These are phyloP conservation scores for Muricea muricata DNA, from an alignment of 92 coral and sea anemone species.

Conservation along the genomic window DNA sequence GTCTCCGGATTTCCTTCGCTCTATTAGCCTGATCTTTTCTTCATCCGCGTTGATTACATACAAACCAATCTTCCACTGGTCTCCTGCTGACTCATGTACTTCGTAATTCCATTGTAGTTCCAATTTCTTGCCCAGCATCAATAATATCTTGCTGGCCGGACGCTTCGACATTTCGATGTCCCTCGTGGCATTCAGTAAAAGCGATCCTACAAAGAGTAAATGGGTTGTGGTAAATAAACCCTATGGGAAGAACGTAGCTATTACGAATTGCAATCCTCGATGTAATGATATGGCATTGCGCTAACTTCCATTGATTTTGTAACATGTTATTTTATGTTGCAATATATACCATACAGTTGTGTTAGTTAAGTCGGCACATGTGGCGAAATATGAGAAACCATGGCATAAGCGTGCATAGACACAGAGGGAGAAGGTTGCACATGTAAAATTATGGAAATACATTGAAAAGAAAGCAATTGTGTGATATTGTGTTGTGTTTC, in stretches of 20 bases:
- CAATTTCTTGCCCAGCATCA: conserved; percentile 7
- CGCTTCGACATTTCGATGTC: conserved; percentile 12
- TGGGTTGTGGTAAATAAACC: not conserved
- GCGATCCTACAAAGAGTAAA: conserved; percentile 8
- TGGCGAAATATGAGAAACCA: no score
- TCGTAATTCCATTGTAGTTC: conserved; percentile 28
- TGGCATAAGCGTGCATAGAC: no score
- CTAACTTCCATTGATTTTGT: not conserved
- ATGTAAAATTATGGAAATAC: no score
- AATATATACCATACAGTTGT: no score
- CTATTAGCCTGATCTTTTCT: not conserved
- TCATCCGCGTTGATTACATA: not conserved
- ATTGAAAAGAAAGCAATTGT: no score
- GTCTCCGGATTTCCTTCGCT: not conserved
- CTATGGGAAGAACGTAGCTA: not conserved
- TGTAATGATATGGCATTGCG: no score
- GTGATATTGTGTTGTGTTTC: no score
- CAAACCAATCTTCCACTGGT: conserved; percentile 10
- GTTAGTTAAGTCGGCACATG: no score
- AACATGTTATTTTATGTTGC: no score
- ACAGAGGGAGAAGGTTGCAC: no score
- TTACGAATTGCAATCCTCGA: no score
- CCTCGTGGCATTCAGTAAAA: conserved; percentile 5
- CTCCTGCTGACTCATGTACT: not conserved
- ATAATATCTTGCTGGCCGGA: no score